These are phyloP conservation scores for Drosophila kambysellisi DNA, from an alignment of 2,888 invertebrate species.

Conservation along the genomic window DNA sequence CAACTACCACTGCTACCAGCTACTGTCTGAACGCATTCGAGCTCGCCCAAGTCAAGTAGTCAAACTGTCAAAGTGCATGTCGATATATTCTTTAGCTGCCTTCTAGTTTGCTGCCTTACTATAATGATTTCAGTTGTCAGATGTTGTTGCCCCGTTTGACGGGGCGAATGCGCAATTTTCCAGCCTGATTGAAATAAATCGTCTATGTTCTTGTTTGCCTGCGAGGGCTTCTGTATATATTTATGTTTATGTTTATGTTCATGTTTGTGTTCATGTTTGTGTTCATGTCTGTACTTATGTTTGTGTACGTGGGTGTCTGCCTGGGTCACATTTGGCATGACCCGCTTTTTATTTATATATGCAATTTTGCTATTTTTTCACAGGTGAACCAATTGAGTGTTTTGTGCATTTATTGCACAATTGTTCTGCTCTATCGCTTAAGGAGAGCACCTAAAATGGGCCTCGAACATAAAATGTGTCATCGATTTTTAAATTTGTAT, in stretches of 20 bases:
- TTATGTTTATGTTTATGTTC: neutral
- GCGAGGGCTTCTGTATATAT: slow-evolving; percentile 16
- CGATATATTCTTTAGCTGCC: slow-evolving; percentile 70
- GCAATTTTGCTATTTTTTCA: slow-evolving; percentile 54
- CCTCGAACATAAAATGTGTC: neutral
- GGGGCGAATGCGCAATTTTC: slow-evolving; percentile 70
- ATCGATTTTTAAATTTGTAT: neutral
- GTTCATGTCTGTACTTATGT: neutral
- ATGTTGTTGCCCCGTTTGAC: slow-evolving; percentile 48
- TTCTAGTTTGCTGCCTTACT: slow-evolving; percentile 60
- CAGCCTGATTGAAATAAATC: slow-evolving; percentile 72
- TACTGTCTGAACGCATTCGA: slow-evolving; percentile 53
- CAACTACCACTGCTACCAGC: slow-evolving; percentile 22
- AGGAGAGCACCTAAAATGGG: neutral
- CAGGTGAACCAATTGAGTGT: slow-evolving; percentile 58
- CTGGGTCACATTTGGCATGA: slow-evolving; percentile 55
- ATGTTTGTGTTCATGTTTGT: slow-evolving; percentile 2
- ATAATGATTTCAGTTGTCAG: slow-evolving; percentile 74
- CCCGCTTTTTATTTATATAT: slow-evolving; percentile 69
- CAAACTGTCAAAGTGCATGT: slow-evolving; percentile 75
- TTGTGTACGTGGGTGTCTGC: slow-evolving; percentile 2
- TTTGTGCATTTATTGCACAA: slow-evolving; percentile 50
- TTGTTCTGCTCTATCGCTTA: slow-evolving; percentile 8
- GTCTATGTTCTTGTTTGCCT: slow-evolving; percentile 27
- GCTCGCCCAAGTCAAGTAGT: slow-evolving; percentile 76